Percentiles rank a stretch among this genome's conserved stretches.
Evolutionary conservation across 2,888 invertebrate species (phyloP).

Genomic region (Rhopalosiphum nymphaeae): DNA sequence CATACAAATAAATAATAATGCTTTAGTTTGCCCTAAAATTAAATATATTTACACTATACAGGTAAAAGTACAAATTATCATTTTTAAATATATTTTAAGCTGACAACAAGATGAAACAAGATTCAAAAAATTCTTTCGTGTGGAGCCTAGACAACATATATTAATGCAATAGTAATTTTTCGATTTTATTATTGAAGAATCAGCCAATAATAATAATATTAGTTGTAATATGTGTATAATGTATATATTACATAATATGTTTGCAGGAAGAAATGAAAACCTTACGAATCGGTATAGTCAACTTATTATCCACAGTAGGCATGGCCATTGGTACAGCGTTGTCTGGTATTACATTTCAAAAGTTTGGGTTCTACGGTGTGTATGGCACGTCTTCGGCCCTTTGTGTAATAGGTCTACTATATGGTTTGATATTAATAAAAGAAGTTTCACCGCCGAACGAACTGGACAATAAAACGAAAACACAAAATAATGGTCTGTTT

Average conservation of each 20-base stretch:
- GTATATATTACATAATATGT: neutral
- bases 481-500: constrained; percentile 70
- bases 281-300: constrained; percentile 86
- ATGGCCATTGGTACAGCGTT: constrained; percentile 89
- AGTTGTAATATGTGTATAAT: neutral
- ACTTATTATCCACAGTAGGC: constrained; percentile 88
- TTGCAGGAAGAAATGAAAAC: constrained; percentile 80
- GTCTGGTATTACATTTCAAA: constrained; percentile 79
- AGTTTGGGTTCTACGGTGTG: constrained; percentile 79
- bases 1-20: no score
- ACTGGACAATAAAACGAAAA: constrained; percentile 31
- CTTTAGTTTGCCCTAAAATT: no score
- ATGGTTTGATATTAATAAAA: constrained; percentile 80
- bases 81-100: no score
- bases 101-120: no score
- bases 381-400: constrained; percentile 82
- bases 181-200: neutral
- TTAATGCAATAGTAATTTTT: neutral
- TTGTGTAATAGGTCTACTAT: constrained; percentile 81
- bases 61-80: no score
- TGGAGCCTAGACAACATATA: neutral
- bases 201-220: neutral
- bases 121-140: no score
- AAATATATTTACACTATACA: no score
- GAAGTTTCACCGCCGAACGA: constrained; percentile 71